Evolutionary conservation across 2,797 vertebrate species (phyloP).

Genomic region (Pantherophis vulpinus): DNA sequence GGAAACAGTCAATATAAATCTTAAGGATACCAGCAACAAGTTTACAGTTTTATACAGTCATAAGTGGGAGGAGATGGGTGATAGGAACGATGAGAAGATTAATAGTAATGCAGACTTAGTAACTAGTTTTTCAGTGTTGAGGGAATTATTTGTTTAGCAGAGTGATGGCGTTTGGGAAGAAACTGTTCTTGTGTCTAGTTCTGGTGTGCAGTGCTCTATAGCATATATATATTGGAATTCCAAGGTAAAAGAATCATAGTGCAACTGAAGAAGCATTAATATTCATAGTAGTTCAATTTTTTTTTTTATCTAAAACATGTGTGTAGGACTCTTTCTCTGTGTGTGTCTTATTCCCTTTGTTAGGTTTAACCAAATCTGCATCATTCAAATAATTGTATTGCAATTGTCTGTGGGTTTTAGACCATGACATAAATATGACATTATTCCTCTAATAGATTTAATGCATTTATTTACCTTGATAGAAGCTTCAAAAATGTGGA

Average conservation of each 20-base stretch:
- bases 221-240: neutral
- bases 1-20: too few species aligned
- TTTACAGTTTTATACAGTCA: too few species aligned
- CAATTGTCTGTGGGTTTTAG: neutral
- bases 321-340: neutral
- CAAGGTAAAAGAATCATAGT: neutral
- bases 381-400: neutral
- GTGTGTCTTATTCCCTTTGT: neutral
- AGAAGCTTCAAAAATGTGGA: neutral
- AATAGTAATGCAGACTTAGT: too few species aligned
- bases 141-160: too few species aligned
- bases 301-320: neutral
- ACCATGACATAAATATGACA: neutral
- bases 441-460: neutral
- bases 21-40: too few species aligned
- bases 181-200: too few species aligned
- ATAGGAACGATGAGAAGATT: too few species aligned
- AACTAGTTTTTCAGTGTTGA: too few species aligned
- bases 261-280: neutral
- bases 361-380: neutral
- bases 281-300: neutral
- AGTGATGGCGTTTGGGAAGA: too few species aligned
- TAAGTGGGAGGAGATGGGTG: too few species aligned
- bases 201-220: too few species aligned
- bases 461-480: neutral